A percentile compares a stretch with the other conserved stretches of the same genome.
Evolutionary conservation across 2,113 vertebrate species (phyloP).

Genomic region (Saguinus midas): DNA sequence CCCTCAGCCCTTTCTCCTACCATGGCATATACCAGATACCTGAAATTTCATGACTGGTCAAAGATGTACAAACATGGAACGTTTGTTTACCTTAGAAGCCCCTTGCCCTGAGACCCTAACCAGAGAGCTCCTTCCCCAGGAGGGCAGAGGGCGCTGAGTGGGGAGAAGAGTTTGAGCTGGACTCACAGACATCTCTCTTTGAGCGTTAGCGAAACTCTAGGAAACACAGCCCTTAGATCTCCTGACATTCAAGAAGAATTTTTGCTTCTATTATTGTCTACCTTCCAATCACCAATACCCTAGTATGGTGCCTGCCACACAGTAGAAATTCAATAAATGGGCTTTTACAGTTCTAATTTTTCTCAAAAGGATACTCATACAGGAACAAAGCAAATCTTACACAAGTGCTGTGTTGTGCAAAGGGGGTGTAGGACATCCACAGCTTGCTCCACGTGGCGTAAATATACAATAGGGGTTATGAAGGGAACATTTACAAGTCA

Average conservation of each 20-base stretch:
- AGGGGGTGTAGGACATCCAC: neutral
- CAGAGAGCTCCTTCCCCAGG: neutral
- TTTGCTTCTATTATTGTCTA: neutral
- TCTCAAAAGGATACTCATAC: neutral
- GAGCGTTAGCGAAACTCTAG: neutral
- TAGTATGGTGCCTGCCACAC: neutral
- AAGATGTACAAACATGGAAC: neutral
- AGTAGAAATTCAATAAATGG: neutral
- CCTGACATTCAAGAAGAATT: neutral
- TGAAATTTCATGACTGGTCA: neutral
- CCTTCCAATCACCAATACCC: neutral
- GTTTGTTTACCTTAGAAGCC: neutral
- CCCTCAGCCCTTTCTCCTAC: too few species aligned
- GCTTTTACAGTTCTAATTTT: neutral
- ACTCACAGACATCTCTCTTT: neutral
- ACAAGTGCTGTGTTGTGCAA: neutral
- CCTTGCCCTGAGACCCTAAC: neutral
- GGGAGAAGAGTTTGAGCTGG: neutral
- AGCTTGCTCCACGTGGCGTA: neutral
- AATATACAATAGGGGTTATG: neutral
- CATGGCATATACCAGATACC: too few species aligned
- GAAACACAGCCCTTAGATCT: neutral
- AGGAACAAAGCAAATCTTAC: neutral
- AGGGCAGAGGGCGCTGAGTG: accelerated
- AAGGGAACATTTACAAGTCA: neutral